These are phyloP conservation scores for Apostichopus japonicus DNA, from an alignment of 35 echinoderm and acorn worm genomes.

Conservation along the genomic window DNA sequence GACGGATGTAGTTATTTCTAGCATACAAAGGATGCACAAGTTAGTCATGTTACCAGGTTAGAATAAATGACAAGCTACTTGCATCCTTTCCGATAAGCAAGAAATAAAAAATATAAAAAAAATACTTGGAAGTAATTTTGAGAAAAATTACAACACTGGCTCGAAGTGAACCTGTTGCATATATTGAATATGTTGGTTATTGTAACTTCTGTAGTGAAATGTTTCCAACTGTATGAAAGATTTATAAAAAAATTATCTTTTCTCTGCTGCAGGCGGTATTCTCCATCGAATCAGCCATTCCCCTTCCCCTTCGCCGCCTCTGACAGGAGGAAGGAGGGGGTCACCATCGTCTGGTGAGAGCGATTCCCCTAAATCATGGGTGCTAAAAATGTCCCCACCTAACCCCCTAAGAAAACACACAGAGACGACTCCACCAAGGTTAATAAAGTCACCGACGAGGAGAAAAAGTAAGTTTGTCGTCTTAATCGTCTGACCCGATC, in stretches of 20 bases:
- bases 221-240: too few relatives aligned
- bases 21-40: too few relatives aligned
- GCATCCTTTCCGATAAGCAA: too few relatives aligned
- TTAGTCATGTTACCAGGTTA: too few relatives aligned
- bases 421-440: constrained; percentile 59
- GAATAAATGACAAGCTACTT: too few relatives aligned
- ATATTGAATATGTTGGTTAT: background rate
- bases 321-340: background rate
- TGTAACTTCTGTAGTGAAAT: too few relatives aligned
- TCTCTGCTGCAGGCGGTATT: constrained; percentile 6
- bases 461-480: constrained; percentile 70
- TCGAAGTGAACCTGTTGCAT: background rate
- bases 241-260: background rate
- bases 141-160: background rate
- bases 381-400: constrained; percentile 49
- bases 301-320: constrained; percentile 72
- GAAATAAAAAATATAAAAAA: background rate
- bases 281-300: constrained; percentile 48
- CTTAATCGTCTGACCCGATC: too few relatives aligned
- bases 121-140: background rate
- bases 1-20: too few relatives aligned
- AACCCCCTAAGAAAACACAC: constrained; percentile 52
- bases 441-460: constrained; percentile 52
- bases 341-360: constrained; percentile 38
- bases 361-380: constrained; percentile 45